phyloP scores from a whole-genome alignment of 2,888 invertebrate species.

The Trileptium ribeirensis region DNA sequence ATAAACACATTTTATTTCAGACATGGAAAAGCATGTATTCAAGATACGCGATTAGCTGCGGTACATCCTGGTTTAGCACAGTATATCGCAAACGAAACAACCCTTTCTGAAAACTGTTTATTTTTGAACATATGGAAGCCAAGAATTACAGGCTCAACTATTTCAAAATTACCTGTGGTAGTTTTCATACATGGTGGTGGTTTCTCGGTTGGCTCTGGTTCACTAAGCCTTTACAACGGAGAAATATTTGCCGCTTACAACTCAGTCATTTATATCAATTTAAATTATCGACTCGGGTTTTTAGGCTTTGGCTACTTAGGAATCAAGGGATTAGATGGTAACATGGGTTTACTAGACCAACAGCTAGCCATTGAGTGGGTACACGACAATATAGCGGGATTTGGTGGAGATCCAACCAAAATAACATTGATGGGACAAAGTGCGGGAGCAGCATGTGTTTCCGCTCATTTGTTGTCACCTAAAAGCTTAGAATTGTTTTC shows the following conservation, averaged over 20 bases:
- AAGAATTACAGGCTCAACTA: background rate
- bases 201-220: conserved; percentile 54
- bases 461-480: conserved; percentile 68
- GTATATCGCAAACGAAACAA: background rate
- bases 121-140: background rate
- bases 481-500: conserved; percentile 71
- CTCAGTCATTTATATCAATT: conserved; percentile 81
- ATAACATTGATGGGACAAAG: conserved; percentile 92
- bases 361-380: conserved; percentile 86
- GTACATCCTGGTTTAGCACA: background rate
- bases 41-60: background rate
- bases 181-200: conserved; percentile 52
- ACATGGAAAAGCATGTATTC: background rate
- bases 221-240: conserved; percentile 55
- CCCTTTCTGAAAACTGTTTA: background rate
- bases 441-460: conserved; percentile 72
- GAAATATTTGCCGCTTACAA: conserved; percentile 69
- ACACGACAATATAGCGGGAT: conserved; percentile 76
- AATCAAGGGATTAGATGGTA: conserved; percentile 69
- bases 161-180: conserved; percentile 44
- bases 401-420: conserved; percentile 60
- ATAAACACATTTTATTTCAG: too few species aligned
- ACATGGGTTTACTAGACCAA: conserved; percentile 88
- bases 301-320: conserved; percentile 86
- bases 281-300: conserved; percentile 81